phyloP scores from a whole-genome alignment of 2,888 invertebrate genomes.

The Cyaniris semiargus region DNA sequence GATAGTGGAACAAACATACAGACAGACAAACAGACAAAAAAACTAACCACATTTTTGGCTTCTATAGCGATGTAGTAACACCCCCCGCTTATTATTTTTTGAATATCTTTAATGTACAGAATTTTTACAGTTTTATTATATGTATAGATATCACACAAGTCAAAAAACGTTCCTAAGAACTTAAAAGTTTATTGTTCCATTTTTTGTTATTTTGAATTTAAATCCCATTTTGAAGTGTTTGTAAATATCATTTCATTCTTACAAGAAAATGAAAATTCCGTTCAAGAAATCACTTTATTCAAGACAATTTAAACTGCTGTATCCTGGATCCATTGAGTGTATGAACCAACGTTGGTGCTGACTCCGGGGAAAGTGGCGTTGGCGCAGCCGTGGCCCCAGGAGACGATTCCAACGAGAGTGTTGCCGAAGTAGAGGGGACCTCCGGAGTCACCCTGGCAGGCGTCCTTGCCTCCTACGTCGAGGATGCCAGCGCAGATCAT shows the following conservation, averaged over 20 bases:
- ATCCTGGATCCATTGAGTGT: conserved; percentile 40
- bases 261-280: neutral
- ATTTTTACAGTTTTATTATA: too few species aligned
- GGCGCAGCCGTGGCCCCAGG: conserved; percentile 66
- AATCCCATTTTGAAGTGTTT: too few species aligned
- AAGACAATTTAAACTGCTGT: conserved; percentile 32
- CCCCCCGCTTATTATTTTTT: too few species aligned
- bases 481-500: conserved; percentile 65
- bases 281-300: neutral
- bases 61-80: too few species aligned
- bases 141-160: too few species aligned
- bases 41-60: too few species aligned
- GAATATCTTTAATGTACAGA: too few species aligned
- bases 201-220: neutral
- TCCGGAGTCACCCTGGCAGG: conserved; percentile 57
- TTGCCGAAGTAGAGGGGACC: conserved; percentile 47
- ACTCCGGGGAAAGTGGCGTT: conserved; percentile 63
- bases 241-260: neutral
- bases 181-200: too few species aligned
- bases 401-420: conserved; percentile 61
- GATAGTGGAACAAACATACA: too few species aligned
- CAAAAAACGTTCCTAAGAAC: too few species aligned
- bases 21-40: too few species aligned
- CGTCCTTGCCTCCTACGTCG: conserved; percentile 54
- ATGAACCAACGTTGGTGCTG: conserved; percentile 56